A percentile compares a stretch with the other conserved stretches of the same genome.
Conservation (phyloP, 2,797 vertebrate genomes). For the Nyctibius grandis region DNA sequence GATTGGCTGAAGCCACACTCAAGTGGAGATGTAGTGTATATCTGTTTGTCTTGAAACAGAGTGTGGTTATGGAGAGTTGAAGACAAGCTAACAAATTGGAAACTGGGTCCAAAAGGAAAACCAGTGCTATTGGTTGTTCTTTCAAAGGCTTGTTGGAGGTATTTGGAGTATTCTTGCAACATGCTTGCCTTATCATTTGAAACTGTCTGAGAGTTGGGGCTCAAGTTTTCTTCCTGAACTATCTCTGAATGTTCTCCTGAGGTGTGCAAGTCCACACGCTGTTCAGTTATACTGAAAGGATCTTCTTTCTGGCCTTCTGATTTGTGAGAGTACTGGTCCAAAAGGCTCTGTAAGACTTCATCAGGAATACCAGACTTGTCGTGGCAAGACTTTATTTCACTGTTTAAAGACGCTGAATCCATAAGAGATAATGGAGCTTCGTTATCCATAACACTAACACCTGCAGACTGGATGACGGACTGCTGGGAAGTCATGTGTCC, state of each 20-base stretch:
- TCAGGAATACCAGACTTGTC: slow-evolving; percentile 99
- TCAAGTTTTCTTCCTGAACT: slow-evolving; percentile 84
- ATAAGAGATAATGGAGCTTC: slow-evolving; percentile 92
- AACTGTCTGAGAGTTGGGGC: slow-evolving; percentile 85
- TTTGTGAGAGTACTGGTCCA: slow-evolving; percentile 97
- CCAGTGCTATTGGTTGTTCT: slow-evolving; percentile 93
- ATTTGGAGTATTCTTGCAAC: slow-evolving; percentile 98
- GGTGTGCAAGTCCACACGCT: slow-evolving; percentile 92
- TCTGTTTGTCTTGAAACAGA: slow-evolving; percentile 94
- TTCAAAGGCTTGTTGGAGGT: slow-evolving; percentile 97
- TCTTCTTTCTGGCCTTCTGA: slow-evolving; percentile 91
- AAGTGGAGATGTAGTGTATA: slow-evolving; percentile 90
- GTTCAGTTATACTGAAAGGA: slow-evolving; percentile 90
- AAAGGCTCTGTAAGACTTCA: slow-evolving; percentile 95
- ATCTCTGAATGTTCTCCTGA: slow-evolving; percentile 83
- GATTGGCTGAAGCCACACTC: slow-evolving; percentile 93
- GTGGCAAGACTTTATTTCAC: slow-evolving; percentile 90
- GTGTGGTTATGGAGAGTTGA: slow-evolving; percentile 86
- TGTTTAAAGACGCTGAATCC: slow-evolving; percentile 84
- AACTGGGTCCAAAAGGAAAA: slow-evolving; percentile 88
- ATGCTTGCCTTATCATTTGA: slow-evolving; percentile 89
- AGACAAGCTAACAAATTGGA: slow-evolving; percentile 90
- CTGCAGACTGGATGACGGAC: slow-evolving; percentile 91
- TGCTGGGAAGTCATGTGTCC: slow-evolving; percentile 89
- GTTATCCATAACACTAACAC: slow-evolving; percentile 85